Base-by-base conservation (phyloP, 1,140 invertebrate species). In the Euura saliciscinereae region DNA sequence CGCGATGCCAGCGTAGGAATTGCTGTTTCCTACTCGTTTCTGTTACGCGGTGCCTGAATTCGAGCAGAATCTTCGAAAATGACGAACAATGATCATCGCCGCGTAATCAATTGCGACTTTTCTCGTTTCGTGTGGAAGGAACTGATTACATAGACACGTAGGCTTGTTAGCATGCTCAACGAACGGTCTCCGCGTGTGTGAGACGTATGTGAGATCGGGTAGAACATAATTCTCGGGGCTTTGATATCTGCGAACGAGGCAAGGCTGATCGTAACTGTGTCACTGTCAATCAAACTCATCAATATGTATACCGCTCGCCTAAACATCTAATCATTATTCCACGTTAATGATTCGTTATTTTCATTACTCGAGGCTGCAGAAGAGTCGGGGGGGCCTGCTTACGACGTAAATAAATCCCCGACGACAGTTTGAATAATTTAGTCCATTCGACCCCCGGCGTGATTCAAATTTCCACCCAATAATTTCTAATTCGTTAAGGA, bases 281-380 rank as follows among this genome's bases (percentile, higher is more conserved):
- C 85, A 86, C 84, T 84, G 84, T 86, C 82, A 78, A 83, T 81
- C 73, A 77, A 77, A 71, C 79, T 85, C 78, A 87, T 87, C 83
- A 79, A 79, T 83, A 85, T 87, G 83, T 80, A 77, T 78, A 81
- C 81, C 79, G 78, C 68, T 79, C 70, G 71, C 72, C 80, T 82
- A 82, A 85, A 83, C 80, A 76, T 59, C 74, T 74, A 76, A 82
- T 82, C 78, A 75, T 78, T 79, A 76, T 79, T 79, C 80, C 70
- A n/a, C 46, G 44, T 66, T 44, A 11, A 8, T 66, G 6, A 72
- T 73, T 73, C 67, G 77, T 76, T 76, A 78, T 76, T 74, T 79
- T 77, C 72, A 28, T 28, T 28, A 28, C 28, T 28, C 28, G 28
- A 28, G 28, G 28, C 28, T 28, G 28, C 28, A 28, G 28, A 28